Conservation (phyloP, 2,888 invertebrate species). For the Dicyrtoma fusca region DNA sequence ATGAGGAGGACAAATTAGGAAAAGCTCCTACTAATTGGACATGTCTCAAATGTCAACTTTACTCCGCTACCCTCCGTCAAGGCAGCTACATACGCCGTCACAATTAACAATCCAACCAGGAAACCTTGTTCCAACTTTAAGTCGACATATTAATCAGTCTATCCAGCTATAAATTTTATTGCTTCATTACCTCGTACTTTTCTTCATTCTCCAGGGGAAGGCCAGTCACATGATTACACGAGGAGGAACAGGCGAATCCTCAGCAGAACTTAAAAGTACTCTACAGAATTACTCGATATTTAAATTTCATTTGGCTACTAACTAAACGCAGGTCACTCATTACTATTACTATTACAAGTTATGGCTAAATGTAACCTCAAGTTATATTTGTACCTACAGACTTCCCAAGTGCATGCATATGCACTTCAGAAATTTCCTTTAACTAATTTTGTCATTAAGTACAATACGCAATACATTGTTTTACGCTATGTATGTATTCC, state of each 20-base stretch:
- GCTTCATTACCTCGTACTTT: background rate
- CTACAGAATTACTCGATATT: background rate
- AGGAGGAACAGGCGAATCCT: background rate
- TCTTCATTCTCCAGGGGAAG: background rate
- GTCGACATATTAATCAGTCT: conserved; percentile 29
- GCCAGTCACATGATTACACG: background rate
- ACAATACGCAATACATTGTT: too few species aligned
- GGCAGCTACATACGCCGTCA: background rate
- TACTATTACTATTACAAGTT: background rate
- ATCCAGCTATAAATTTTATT: background rate
- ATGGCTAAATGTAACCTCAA: too few species aligned
- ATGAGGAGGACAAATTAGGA: conserved; percentile 31
- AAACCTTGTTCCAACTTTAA: background rate
- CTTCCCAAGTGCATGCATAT: too few species aligned
- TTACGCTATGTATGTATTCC: too few species aligned
- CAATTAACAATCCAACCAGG: conserved; percentile 16
- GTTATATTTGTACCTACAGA: background rate
- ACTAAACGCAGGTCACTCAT: too few species aligned
- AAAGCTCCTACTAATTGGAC: conserved; percentile 32
- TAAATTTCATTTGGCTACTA: too few species aligned
- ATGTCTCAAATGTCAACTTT: conserved; percentile 32
- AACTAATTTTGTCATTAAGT: too few species aligned
- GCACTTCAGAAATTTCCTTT: too few species aligned
- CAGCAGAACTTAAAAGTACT: background rate
- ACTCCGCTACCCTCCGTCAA: background rate